phyloP scores from a whole-genome alignment of 2,888 invertebrate genomes.

The Orchesellides sinensis region DNA sequence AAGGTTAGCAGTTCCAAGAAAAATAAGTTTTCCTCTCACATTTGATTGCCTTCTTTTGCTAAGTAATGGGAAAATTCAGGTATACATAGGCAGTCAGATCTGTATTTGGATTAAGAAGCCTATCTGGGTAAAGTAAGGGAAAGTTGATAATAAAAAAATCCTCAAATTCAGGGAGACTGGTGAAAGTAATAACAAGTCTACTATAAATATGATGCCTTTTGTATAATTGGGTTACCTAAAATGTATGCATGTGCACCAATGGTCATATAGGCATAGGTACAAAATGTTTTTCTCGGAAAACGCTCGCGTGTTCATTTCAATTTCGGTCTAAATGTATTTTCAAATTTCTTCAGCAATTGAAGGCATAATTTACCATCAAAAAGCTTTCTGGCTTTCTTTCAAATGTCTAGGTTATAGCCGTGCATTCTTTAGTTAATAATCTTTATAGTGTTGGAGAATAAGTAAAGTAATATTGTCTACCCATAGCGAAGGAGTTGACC shows the following conservation, averaged over 20 bases:
- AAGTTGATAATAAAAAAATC: too few species aligned
- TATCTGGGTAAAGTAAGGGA: too few species aligned
- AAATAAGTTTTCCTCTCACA: slow-evolving; percentile 43
- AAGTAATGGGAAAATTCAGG: slow-evolving; percentile 18
- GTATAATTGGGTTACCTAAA: too few species aligned
- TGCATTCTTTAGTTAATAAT: too few species aligned
- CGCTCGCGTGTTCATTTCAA: slow-evolving; percentile 39
- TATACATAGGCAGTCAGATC: neutral
- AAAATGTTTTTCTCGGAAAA: slow-evolving; percentile 40
- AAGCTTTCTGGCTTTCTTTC: neutral
- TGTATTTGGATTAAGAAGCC: too few species aligned
- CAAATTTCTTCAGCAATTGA: slow-evolving; percentile 13
- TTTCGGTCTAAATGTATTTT: neutral
- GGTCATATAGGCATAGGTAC: neutral
- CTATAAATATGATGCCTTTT: too few species aligned
- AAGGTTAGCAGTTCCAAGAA: slow-evolving; percentile 49
- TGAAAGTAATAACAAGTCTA: too few species aligned
- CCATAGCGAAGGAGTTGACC: slow-evolving; percentile 28
- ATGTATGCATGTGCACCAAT: neutral
- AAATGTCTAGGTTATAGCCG: neutral
- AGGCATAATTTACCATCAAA: slow-evolving; percentile 11
- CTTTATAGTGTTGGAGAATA: neutral
- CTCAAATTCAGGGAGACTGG: too few species aligned
- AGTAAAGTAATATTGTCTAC: neutral
- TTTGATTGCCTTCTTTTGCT: slow-evolving; percentile 23